A percentile compares a stretch with the other conserved stretches of the same genome.
These are phyloP conservation scores for Anolis carolinensis DNA, from an alignment of 2,113 vertebrate genomes.

Conservation along the genomic window DNA sequence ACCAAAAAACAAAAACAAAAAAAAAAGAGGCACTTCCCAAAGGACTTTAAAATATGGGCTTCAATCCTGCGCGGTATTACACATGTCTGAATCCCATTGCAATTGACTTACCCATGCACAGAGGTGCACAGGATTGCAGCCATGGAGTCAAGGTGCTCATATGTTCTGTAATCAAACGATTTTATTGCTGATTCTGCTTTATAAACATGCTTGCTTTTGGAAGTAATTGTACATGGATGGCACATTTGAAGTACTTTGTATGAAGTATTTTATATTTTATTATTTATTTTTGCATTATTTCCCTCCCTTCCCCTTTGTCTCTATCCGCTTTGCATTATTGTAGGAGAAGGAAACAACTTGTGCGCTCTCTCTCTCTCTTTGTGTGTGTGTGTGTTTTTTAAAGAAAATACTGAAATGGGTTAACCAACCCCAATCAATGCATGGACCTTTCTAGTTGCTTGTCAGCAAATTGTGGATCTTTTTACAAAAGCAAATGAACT, in stretches of 20 bases:
- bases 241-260: constrained; percentile 80
- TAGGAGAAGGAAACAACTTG: constrained; percentile 72
- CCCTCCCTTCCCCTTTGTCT: constrained; percentile 68
- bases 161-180: constrained; percentile 75
- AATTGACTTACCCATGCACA: constrained; percentile 12
- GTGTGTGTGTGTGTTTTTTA: constrained; percentile 17
- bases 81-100: constrained; percentile 9
- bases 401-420: constrained; percentile 74
- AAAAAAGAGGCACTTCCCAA: constrained; percentile 81
- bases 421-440: constrained; percentile 75
- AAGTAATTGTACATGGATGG: constrained; percentile 80
- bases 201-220: constrained; percentile 77
- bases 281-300: constrained; percentile 81
- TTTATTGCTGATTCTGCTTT: constrained; percentile 77
- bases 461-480: constrained; percentile 84
- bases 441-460: constrained; percentile 82
- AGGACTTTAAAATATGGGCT: constrained; percentile 69
- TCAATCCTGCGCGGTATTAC: constrained; percentile 19
- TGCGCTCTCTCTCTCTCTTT: neutral
- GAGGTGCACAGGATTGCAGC: constrained; percentile 24
- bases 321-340: constrained; percentile 76
- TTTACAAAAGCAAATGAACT: constrained; percentile 83
- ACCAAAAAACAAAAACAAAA: constrained; percentile 72
- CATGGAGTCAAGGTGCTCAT: constrained; percentile 79
- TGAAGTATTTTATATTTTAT: constrained; percentile 82